These are phyloP conservation scores for Eugnorisma glareosa DNA, from an alignment of 2,888 invertebrate species.

Conservation along the genomic window DNA sequence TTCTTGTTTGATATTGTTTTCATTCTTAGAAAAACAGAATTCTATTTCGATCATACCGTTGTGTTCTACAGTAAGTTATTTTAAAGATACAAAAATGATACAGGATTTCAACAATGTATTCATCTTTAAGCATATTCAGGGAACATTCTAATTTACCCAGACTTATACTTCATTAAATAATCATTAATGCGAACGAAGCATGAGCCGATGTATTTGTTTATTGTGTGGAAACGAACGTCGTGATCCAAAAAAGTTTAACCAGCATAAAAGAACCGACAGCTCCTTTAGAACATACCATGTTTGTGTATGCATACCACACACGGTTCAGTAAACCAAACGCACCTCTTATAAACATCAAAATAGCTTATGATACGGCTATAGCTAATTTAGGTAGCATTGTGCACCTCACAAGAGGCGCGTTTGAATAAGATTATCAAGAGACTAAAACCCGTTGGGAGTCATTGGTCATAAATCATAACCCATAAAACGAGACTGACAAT, in stretches of 20 bases:
- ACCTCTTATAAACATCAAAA: conserved; percentile 79
- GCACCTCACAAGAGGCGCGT: conserved; percentile 86
- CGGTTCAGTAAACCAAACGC: conserved; percentile 72
- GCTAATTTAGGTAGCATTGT: conserved; percentile 91
- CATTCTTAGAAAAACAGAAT: background rate
- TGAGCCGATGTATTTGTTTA: conserved; percentile 72
- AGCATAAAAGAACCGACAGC: conserved; percentile 76
- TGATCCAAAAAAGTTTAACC: conserved; percentile 73
- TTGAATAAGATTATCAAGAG: conserved; percentile 89
- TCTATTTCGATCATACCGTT: no score
- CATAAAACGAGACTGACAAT: conserved; percentile 90
- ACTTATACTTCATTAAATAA: conserved; percentile 77
- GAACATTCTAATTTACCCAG: conserved; percentile 57
- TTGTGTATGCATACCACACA: conserved; percentile 82
- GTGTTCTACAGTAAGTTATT: background rate
- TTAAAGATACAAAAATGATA: background rate
- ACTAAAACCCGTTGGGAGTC: conserved; percentile 90
- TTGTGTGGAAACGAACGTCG: conserved; percentile 74
- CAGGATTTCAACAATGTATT: conserved; percentile 12
- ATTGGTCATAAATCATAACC: conserved; percentile 90
- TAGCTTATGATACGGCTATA: conserved; percentile 83
- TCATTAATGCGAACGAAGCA: conserved; percentile 78
- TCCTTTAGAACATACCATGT: conserved; percentile 75
- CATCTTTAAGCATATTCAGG: conserved; percentile 1
- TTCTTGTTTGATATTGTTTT: background rate